Base-by-base conservation (phyloP, 2,797 vertebrate genomes). In the Acrossocheilus fasciatus region DNA sequence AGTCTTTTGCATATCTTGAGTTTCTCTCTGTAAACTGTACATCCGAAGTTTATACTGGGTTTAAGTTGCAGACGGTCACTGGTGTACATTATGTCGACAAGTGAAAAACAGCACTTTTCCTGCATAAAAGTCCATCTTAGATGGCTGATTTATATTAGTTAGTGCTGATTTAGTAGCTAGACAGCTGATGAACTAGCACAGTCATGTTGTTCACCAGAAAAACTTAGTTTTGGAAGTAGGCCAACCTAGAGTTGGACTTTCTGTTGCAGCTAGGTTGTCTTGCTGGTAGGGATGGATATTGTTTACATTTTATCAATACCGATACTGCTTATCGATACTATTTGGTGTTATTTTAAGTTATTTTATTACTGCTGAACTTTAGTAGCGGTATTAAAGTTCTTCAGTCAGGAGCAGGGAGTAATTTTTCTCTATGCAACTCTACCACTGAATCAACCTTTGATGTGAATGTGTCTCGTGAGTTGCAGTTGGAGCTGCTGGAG, bases 101-200 rank as follows among this genome's bases (percentile, higher is more conserved):
- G 30, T 26, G 45, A 57, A 74, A 83, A 83, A 83, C 57, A 43
- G 54, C 26, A 83, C 69, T 83, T 79, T 70, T 70, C 34, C 20
- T 41, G 26, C 45, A 41, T 0, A 69, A 69, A 45, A 80, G 39
- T 64, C 15, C 9, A 64, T 77, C 11, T 77, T n/a, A 64, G 39
- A 18, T 30, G 52, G 12, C 36, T 59, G 36, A 59, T 77, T 57
- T 77, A 77, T 77, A 57, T n/a, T 77, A 6, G 34, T 39, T 57
- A 15, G 14, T 15, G 52, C 23, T 77, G 7, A 59, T 41, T 77
- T 59, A 15, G 20, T 41, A 41, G 75, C 64, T 36, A 9, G 15
- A 36, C 30, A 68, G 3, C 12, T 57, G 52, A 4, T 39, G 34
- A 34, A n/a, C 52, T 39, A 57, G 34, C 34, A 36, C 11, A 54